Evolutionary conservation across 2,888 invertebrate species (phyloP), one percentile per base, ranked within the genome.

Genomic region (Leptopilina myrica): DNA sequence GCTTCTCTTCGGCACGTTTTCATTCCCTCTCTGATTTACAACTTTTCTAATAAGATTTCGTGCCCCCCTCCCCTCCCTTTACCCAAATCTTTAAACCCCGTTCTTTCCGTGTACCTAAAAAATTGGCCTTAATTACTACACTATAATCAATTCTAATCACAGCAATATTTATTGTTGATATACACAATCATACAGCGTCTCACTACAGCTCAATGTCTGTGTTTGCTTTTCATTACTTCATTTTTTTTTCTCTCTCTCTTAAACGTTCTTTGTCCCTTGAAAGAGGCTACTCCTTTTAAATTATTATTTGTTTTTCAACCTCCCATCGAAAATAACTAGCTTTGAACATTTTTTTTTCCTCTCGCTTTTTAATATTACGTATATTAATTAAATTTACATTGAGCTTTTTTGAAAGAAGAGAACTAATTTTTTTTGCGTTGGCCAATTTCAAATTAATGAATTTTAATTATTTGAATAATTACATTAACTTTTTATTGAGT

Each of bases 131-230:
- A 91, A 89, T 88, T 90, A 91, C 88, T 90, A 82, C 87, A 89
- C 88, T 90, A 90, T 87, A 91, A 90, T 90, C 90, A 89, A 90
- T 88, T 91, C 91, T 91, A 91, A 91, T 91, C 91, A 91, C 91
- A 91, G 91, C 91, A 91, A 91, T 90, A 91, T 91, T 91, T 91
- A 91, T 91, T 91, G 91, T 91, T 91, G 91, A 91, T 91, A 91
- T 91, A 91, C 90, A 91, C 90, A 90, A 91, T 91, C 90, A 89
- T 91, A 91, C 90, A 90, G 89, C 88, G 85, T 90, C 88, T 90
- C 90, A 90, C 89, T 91, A 90, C 89, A 85, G 89, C 86, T 87
- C 89, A 85, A 84, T 84, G 78, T 82, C 33, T 73, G 73, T 56
- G 33, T 56, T 7, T 33, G 69, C n/a, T 73, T 73, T 43, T 43